Evolutionary conservation across 2,888 invertebrate genomes (phyloP).

Genomic region (Ectobius pallidus): DNA sequence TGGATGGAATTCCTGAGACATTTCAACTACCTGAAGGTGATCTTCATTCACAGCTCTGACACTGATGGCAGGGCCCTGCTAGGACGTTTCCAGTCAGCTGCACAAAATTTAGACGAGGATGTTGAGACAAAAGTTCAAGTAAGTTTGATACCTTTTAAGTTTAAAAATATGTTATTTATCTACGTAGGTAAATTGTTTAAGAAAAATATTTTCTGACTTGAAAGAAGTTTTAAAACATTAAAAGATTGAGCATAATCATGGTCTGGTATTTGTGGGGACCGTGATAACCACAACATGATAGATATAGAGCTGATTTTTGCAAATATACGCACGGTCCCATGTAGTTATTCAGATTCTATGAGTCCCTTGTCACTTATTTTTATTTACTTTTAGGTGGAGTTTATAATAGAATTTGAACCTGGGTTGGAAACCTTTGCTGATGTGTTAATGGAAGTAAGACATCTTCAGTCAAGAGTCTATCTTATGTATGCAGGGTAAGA

Average conservation of each 20-base stretch:
- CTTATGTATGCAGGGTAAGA: slow-evolving; percentile 90
- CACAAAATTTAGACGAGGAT: slow-evolving; percentile 89
- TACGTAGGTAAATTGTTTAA: too few species aligned
- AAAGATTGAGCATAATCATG: too few species aligned
- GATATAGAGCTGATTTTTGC: too few species aligned
- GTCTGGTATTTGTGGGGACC: too few species aligned
- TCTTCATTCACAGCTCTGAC: slow-evolving; percentile 95
- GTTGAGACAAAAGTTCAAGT: slow-evolving; percentile 87
- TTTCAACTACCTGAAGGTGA: slow-evolving; percentile 89
- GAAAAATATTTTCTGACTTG: too few species aligned
- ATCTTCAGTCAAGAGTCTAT: slow-evolving; percentile 88
- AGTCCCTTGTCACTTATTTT: too few species aligned
- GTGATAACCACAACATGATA: too few species aligned
- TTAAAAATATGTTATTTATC: too few species aligned
- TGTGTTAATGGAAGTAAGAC: slow-evolving; percentile 79
- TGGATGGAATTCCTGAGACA: slow-evolving; percentile 94
- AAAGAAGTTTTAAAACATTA: too few species aligned
- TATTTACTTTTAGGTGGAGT: slow-evolving; percentile 77
- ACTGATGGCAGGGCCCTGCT: slow-evolving; percentile 93
- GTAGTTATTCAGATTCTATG: too few species aligned
- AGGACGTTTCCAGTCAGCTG: slow-evolving; percentile 93
- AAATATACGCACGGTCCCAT: too few species aligned
- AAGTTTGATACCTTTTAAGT: too few species aligned
- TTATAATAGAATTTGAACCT: slow-evolving; percentile 91
- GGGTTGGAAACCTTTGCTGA: slow-evolving; percentile 84